These are phyloP conservation scores for Melikaiella ostensackeni DNA, from an alignment of 2,888 invertebrate genomes.

Conservation along the genomic window DNA sequence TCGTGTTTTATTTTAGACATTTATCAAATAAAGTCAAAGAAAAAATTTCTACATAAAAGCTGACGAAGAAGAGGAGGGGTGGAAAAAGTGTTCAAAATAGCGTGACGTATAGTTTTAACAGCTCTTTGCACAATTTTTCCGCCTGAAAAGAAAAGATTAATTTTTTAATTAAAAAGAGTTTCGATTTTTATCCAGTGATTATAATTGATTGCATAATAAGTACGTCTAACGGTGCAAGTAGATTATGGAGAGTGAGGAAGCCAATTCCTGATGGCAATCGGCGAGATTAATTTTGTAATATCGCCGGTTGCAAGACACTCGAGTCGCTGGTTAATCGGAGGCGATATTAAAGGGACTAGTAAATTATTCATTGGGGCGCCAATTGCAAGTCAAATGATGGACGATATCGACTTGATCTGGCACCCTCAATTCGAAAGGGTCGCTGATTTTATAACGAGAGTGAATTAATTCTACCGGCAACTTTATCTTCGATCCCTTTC, in stretches of 20 bases:
- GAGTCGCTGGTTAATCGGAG: constrained; percentile 50
- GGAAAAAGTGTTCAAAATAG: no score
- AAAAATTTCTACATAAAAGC: no score
- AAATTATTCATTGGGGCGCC: constrained; percentile 54
- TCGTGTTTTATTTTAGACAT: no score
- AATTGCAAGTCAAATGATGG: constrained; percentile 50
- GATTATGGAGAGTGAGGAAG: constrained; percentile 51
- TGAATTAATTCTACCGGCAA: constrained; percentile 4
- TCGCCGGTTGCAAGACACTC: constrained; percentile 45
- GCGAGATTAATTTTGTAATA: constrained; percentile 52
- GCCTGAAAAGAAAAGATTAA: background rate
- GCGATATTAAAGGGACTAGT: constrained; percentile 52
- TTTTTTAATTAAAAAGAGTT: background rate
- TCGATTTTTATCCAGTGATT: constrained; percentile 11
- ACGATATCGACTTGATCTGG: constrained; percentile 48
- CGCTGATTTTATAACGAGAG: constrained; percentile 36
- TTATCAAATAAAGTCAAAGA: no score
- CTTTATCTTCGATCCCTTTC: background rate
- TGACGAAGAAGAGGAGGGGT: no score
- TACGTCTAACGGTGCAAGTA: constrained; percentile 33
- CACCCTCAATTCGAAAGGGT: constrained; percentile 23
- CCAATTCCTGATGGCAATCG: constrained; percentile 52
- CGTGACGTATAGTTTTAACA: no score
- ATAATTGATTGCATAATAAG: constrained; percentile 45
- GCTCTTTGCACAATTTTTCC: background rate